These are phyloP conservation scores for Enteromius trimaculatus DNA, from an alignment of 2,797 vertebrate species.

Conservation along the genomic window DNA sequence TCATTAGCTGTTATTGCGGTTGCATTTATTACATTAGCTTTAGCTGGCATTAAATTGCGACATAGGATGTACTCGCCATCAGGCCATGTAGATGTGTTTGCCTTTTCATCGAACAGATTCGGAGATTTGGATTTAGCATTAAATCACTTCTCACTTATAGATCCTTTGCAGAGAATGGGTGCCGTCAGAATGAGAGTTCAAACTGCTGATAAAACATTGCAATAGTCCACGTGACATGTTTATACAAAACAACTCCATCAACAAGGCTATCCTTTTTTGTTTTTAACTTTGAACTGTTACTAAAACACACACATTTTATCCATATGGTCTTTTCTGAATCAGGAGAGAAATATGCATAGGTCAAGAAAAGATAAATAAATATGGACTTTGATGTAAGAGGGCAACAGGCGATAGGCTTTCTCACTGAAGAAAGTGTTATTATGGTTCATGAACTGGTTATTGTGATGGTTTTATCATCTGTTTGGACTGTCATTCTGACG, in stretches of 20 bases:
- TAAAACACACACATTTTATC: background rate
- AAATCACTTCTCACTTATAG: background rate
- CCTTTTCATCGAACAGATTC: background rate
- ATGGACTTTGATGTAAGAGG: background rate
- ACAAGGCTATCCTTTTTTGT: background rate
- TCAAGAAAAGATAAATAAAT: background rate
- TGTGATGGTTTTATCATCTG: background rate
- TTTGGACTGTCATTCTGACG: background rate
- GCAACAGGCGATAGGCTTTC: background rate
- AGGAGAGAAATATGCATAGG: background rate
- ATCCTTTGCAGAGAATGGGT: background rate
- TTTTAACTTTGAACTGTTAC: background rate
- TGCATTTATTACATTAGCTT: background rate
- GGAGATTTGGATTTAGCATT: background rate
- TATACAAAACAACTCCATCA: background rate
- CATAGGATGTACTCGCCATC: background rate
- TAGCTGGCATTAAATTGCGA: background rate
- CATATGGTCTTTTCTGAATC: background rate
- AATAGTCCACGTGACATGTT: background rate
- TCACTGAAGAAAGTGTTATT: background rate
- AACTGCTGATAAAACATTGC: background rate
- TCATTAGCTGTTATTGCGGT: background rate
- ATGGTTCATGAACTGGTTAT: background rate
- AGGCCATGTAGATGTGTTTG: background rate
- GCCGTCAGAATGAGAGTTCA: background rate